phyloP scores from a whole-genome alignment of 1,140 invertebrate genomes.

The Chymomyza costata region DNA sequence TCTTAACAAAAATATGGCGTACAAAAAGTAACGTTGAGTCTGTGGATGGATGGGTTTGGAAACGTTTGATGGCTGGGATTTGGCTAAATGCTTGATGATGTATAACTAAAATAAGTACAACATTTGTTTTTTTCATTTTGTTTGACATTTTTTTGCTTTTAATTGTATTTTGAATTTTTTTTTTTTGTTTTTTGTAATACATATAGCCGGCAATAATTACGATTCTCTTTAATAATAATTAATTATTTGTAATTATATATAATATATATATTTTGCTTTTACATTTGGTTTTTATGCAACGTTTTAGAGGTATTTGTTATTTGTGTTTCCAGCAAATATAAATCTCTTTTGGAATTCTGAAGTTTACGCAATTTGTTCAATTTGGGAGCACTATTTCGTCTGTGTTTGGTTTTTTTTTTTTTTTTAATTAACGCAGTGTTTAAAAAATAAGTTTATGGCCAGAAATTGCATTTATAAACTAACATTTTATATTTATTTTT shows the following conservation, averaged over 20 bases:
- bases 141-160: conserved; percentile 64
- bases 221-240: conserved; percentile 57
- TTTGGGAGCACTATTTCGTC: too few relatives aligned
- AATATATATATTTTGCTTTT: conserved; percentile 37
- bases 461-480: too few relatives aligned
- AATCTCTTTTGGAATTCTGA: too few relatives aligned
- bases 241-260: too few relatives aligned
- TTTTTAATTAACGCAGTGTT: conserved; percentile 21
- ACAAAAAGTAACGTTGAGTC: background rate
- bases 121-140: conserved; percentile 49
- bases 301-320: too few relatives aligned
- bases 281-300: conserved; percentile 20
- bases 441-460: too few relatives aligned
- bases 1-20: conserved; percentile 23
- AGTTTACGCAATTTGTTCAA: too few relatives aligned
- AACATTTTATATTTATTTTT: conserved; percentile 8
- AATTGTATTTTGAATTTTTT: conserved; percentile 66
- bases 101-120: conserved; percentile 60
- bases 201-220: conserved; percentile 67
- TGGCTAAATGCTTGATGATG: conserved; percentile 11
- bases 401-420: conserved; percentile 22
- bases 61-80: conserved; percentile 6
- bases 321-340: too few relatives aligned
- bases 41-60: conserved; percentile 4
- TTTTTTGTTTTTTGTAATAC: conserved; percentile 40